Evolutionary conservation across 1,140 invertebrate species (phyloP).

Genomic region (Gerris buenoi): DNA sequence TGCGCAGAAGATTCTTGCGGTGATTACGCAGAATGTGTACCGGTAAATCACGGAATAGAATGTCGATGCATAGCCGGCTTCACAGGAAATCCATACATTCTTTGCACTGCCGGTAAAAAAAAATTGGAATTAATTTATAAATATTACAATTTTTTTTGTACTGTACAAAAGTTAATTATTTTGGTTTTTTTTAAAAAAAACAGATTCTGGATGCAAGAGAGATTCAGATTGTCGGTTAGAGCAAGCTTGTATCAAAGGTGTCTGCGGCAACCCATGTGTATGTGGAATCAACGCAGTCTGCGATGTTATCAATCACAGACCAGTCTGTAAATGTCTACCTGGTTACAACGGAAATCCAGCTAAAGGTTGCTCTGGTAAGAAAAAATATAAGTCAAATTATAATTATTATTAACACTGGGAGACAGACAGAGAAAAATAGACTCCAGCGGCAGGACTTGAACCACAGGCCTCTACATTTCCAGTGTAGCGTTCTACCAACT

Average conservation of each 20-base stretch:
- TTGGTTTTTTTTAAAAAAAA: too few species aligned
- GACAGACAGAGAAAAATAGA: too few species aligned
- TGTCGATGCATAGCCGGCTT: constrained; percentile 62
- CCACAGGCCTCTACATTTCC: too few species aligned
- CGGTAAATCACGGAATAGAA: constrained; percentile 56
- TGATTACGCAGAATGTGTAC: constrained; percentile 62
- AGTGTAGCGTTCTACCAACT: too few species aligned
- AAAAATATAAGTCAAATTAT: constrained; percentile 6
- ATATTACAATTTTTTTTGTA: too few species aligned
- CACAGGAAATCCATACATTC: constrained; percentile 61
- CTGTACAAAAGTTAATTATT: too few species aligned
- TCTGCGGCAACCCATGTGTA: constrained; percentile 56
- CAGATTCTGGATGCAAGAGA: constrained; percentile 47
- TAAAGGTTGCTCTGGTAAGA: constrained; percentile 33
- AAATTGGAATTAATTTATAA: too few species aligned
- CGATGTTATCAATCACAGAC: constrained; percentile 53
- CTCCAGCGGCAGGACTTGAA: too few species aligned
- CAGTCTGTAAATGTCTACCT: constrained; percentile 56
- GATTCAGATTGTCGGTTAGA: constrained; percentile 49
- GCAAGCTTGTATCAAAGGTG: constrained; percentile 56
- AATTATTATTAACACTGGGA: too few species aligned
- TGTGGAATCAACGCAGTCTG: constrained; percentile 62
- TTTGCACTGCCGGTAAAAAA: constrained; percentile 51
- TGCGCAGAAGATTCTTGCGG: constrained; percentile 70
- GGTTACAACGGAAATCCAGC: constrained; percentile 57